These are phyloP conservation scores for Neostethus bicornis DNA, from an alignment of 2,797 vertebrate genomes.

Conservation along the genomic window DNA sequence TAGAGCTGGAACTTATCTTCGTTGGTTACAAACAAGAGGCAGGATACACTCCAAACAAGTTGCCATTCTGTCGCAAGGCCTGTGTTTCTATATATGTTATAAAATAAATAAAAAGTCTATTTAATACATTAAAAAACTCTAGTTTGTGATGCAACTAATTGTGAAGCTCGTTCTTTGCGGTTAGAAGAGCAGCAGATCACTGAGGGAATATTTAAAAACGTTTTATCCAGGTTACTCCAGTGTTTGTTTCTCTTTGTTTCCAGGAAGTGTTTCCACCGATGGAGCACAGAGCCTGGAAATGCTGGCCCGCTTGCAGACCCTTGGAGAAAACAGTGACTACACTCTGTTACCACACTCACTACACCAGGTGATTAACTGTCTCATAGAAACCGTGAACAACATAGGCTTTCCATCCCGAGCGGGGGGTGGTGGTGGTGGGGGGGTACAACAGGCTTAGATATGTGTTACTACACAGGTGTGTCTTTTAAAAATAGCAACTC, in stretches of 20 bases:
- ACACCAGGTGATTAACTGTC: slow-evolving; percentile 77
- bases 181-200: neutral
- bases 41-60: too few relatives aligned
- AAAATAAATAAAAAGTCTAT: too few relatives aligned
- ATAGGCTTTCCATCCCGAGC: slow-evolving; percentile 14
- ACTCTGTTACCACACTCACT: slow-evolving; percentile 79
- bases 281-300: slow-evolving; percentile 60
- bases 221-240: neutral
- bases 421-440: too few relatives aligned
- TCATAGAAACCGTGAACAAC: slow-evolving; percentile 1
- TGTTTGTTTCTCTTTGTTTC: slow-evolving; percentile 42
- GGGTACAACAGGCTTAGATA: slow-evolving; percentile 38
- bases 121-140: too few relatives aligned
- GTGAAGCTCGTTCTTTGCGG: too few relatives aligned
- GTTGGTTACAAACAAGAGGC: too few relatives aligned
- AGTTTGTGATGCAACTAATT: too few relatives aligned
- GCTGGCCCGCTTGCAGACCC: slow-evolving; percentile 74
- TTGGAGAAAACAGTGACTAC: slow-evolving; percentile 76
- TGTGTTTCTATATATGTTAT: too few relatives aligned
- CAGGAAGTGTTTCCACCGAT: slow-evolving; percentile 53
- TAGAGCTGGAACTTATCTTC: too few relatives aligned
- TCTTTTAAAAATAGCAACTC: slow-evolving; percentile 17
- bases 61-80: too few relatives aligned
- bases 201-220: neutral
- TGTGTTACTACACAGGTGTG: slow-evolving; percentile 6